Conservation (phyloP, 1,140 invertebrate species). For the Harlomillsia oculata region DNA sequence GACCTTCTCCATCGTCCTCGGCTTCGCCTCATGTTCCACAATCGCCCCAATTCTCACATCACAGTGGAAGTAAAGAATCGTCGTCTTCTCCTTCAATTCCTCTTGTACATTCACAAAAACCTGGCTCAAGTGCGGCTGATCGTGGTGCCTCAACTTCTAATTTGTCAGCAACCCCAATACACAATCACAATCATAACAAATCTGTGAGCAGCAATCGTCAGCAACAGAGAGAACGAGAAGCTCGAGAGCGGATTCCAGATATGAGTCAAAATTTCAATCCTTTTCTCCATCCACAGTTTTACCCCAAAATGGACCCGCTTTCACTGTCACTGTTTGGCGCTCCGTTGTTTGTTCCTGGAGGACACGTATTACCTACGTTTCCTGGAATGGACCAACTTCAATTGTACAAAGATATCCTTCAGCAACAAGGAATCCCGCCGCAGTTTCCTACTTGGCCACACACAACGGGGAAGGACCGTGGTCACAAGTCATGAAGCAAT, state of each 20-base stretch:
- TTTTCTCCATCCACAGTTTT: constrained; percentile 27
- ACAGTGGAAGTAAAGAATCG: not conserved
- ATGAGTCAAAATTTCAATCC: constrained; percentile 1
- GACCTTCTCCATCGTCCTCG: constrained; percentile 4
- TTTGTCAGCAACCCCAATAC: constrained; percentile 1
- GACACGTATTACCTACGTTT: constrained; percentile 33
- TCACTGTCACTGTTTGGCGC: constrained; percentile 38
- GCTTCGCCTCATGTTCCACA: constrained; percentile 1
- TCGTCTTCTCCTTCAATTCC: not conserved
- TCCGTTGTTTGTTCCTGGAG: constrained; percentile 35
- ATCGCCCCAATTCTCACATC: not conserved
- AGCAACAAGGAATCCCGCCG: constrained; percentile 14
- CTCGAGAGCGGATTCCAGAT: not conserved
- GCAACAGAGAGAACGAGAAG: not conserved
- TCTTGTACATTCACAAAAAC: not conserved
- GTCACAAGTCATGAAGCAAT: constrained; percentile 10
- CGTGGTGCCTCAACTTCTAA: no score
- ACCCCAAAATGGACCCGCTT: constrained; percentile 39
- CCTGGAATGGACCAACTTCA: constrained; percentile 40
- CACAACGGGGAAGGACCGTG: constrained; percentile 14
- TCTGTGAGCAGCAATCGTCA: not conserved
- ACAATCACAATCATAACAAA: constrained; percentile 2
- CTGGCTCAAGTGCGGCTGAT: not conserved
- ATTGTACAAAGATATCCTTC: constrained; percentile 39
- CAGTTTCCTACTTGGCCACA: constrained; percentile 24